Base-by-base conservation (phyloP, 1,140 invertebrate species). In the Paralvinella palmiformis region DNA sequence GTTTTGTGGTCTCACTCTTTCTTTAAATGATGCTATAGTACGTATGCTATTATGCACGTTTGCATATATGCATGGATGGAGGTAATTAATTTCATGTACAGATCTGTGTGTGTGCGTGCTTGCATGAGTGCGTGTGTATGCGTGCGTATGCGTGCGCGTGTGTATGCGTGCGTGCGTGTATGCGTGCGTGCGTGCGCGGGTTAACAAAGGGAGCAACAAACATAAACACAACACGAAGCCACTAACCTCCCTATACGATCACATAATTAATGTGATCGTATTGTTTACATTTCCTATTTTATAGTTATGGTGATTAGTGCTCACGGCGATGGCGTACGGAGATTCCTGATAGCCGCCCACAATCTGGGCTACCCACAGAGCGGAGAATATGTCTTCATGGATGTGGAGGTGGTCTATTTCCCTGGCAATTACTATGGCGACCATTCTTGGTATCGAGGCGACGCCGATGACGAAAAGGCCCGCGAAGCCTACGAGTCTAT, bases 341-440 rank as follows among this genome's bases (percentile, higher is more conserved):
- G 88, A 77, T 92, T 94, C 73, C 88, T 95, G 85, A 76, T 95
- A 45, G 87, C 88, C 0, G 92, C 92, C 0, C 87, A 92, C 72
- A 82, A 86, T 29, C 80, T 94, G 22, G 90, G 88, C 33, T 72
- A 64, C 48, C 91, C 94, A 88, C 91, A 89, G 22, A 85, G 85
- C 37, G 91, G 91, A 24, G 89, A 92, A 64, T 94, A 88, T 87
- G 88, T 88, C 0, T 93, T 93, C 74, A 80, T 93, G 17, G 90
- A 91, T 73, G 89, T 92, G 17, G 90, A 92, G 79, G 88, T 92
- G 71, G 24, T 22, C 31, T 4, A 22, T 20, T 90, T 92, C 75
- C 88, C 90, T 82, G 72, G 73, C 61, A 65, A 67, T 13, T 60
- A 60, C 58, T 60, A 36, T 32, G 58, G 58, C 22, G 58, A 60